Conservation (phyloP, 1,140 invertebrate species). For the Papilio glaucus region DNA sequence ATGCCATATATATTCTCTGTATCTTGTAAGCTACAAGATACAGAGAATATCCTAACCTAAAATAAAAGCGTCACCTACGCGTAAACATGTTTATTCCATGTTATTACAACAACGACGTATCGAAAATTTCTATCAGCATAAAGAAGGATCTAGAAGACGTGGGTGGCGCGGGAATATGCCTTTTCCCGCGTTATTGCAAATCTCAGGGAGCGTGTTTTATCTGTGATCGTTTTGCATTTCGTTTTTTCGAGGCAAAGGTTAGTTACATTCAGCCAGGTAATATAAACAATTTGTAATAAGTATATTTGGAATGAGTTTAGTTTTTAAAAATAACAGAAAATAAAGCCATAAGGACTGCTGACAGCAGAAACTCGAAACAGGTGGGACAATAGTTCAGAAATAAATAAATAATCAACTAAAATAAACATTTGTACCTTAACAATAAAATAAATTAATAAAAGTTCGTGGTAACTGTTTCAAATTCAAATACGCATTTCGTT, state of each 20-base stretch:
- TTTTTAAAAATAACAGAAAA: too few relatives aligned
- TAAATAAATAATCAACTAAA: too few relatives aligned
- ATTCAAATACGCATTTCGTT: too few relatives aligned
- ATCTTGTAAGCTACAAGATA: too few relatives aligned
- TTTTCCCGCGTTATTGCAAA: conserved; percentile 25
- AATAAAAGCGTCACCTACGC: neutral
- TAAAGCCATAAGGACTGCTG: too few relatives aligned
- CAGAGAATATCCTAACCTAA: neutral
- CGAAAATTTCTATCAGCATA: conserved; percentile 29
- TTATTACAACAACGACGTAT: conserved; percentile 14
- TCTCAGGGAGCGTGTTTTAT: conserved; percentile 24
- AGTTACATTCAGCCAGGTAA: neutral
- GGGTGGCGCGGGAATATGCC: neutral
- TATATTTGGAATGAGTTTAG: too few relatives aligned
- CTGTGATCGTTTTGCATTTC: conserved; percentile 26
- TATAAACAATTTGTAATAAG: neutral
- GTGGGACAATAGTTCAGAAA: too few relatives aligned
- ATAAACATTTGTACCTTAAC: too few relatives aligned
- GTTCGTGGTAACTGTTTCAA: too few relatives aligned
- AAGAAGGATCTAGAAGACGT: conserved; percentile 4
- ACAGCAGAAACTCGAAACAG: too few relatives aligned
- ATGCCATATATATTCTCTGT: too few relatives aligned
- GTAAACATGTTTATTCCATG: neutral
- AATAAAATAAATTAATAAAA: too few relatives aligned
- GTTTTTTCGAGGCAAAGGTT: neutral